These are phyloP conservation scores for Bradypus variegatus DNA, from an alignment of 2,797 vertebrate genomes.

Conservation along the genomic window DNA sequence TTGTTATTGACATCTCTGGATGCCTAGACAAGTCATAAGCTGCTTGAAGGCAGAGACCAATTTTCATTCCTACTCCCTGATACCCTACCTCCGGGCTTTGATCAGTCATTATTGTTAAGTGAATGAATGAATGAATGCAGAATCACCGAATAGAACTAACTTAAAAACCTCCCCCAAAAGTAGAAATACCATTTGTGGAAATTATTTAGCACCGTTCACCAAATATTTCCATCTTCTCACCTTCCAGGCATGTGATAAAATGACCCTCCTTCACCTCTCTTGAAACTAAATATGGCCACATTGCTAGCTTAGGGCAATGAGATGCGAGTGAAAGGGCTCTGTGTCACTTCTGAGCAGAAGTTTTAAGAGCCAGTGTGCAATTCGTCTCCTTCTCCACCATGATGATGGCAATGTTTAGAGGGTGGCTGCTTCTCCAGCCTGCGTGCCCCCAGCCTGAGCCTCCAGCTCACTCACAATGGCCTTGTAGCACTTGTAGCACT, in stretches of 20 bases:
- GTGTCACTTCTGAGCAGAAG: neutral
- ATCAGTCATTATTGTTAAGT: neutral
- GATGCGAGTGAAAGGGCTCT: neutral
- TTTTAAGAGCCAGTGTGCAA: neutral
- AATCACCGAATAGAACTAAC: neutral
- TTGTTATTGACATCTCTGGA: neutral
- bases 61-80: neutral
- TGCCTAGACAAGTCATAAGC: neutral
- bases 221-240: neutral
- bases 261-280: neutral
- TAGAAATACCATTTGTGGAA: neutral
- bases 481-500: neutral
- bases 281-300: neutral
- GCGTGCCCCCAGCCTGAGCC: too few species aligned
- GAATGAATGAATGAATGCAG: neutral
- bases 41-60: neutral
- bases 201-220: neutral
- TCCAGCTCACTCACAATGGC: neutral
- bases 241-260: neutral
- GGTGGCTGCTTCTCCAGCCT: rapidly evolving
- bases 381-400: neutral
- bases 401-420: neutral
- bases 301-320: neutral
- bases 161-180: neutral
- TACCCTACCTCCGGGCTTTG: neutral